Base-by-base conservation (phyloP, 2,113 vertebrate species). In the Australoheros scitulus region DNA sequence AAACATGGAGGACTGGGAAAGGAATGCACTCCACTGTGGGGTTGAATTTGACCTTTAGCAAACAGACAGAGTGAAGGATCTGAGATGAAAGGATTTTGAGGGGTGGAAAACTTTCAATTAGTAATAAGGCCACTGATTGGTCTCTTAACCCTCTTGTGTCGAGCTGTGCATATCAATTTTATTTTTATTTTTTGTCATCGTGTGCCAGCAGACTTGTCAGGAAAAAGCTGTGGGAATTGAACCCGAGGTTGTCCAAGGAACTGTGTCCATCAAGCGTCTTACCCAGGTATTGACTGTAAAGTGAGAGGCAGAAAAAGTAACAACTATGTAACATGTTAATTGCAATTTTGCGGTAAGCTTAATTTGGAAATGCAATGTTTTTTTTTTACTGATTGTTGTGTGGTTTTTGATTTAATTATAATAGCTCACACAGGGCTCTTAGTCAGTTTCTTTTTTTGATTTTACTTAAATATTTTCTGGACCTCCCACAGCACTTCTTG, bases 281-380 rank as follows among this genome's bases (percentile, higher is more conserved):
- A 94, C 96, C 5, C 95, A 98, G 97, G 97, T 99, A 96, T 55
- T 56, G 29, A 75, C 76, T 68, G 26, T 61, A 14, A 36, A 55
- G 13, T 63, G 3, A 75, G 32, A 78, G 7, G 1, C 10, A 64
- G 32, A 72, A 52, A 4, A 59, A 26, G 29, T 36, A 79, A 74
- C 22, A 17, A 38, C 13, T 41, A 11, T 68, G 22, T 4, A 41
- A 64, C n/a, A 61, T 72, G 32, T 56, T 41, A 1, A 17, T 38
- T 63, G 32, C 26, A 38, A 72, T 36, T 50, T 7, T 74, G 22
- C 70, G 11, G 20, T 41, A 50, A n/a, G 14, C 47, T 74, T 34
- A 64, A 76, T 32, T 14, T 61, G 38, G 26, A 61, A 77, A n/a
- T 55, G 18, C 65, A 32, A 18, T 22, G 11, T 3, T 50, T 50